Evolutionary conservation across 2,113 vertebrate species (phyloP), one percentile per base, ranked within the genome.

Genomic region (Numida meleagris): DNA sequence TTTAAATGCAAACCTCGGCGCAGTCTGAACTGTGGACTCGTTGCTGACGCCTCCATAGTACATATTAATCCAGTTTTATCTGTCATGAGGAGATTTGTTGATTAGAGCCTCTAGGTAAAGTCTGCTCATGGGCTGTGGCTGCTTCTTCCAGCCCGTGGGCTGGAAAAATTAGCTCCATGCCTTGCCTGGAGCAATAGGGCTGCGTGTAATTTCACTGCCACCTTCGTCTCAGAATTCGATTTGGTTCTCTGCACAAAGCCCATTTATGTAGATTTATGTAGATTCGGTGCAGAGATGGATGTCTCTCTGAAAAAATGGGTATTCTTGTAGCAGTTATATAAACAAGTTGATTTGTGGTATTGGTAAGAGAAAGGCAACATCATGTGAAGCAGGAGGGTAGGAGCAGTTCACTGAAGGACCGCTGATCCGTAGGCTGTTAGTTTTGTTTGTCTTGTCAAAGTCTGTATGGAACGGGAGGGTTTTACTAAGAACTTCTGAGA

Each of bases 51-150:
- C 82, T 96, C 79, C 66, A 12, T 86, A 46, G 82, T 55, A 76
- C 80, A 33, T 58, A 93, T 93, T 91, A 95, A 95, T 95, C 82
- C 74, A 91, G 43, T 92, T 91, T 86, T 78, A 91, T 94, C 93
- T 95, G 93, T 84, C 88, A 83, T 36, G 85, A 90, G 61, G 79
- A 95, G 95, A 95, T 95, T 78, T 86, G 85, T 93, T 95, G 95
- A 90, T 95, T 88, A 93, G 94, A 93, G 82, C 94, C 88, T 91
- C 57, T 43, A 91, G 95, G 90, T 97, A 15, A 94, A 83, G 82
- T 48, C 72, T 94, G 78, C 72, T 88, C 2, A 0, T 88, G 88
- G 88, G 85, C 85, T 89, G 45, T 12, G 67, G 48, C 74, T 84
- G 58, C 87, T 89, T 7, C 36, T 90, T 96, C 72, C 76, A 91